Base-by-base conservation (phyloP, 2,888 invertebrate species). In the Trisateles emortualis region DNA sequence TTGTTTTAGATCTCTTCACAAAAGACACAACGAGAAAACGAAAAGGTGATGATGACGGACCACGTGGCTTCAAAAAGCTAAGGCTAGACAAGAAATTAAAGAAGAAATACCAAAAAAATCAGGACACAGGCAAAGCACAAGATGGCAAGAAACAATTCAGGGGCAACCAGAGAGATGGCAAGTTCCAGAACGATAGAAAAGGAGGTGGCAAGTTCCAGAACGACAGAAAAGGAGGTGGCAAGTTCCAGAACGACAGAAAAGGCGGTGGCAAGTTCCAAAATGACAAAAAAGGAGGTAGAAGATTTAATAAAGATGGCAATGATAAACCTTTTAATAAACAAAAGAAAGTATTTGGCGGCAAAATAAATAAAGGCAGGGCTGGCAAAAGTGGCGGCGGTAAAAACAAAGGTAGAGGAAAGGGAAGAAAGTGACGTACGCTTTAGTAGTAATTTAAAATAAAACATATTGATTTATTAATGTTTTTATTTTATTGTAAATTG, bases 21-120 rank as follows among this genome's bases (percentile, higher is more conserved):
- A 75, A 77, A 64, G 75, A 85, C 33, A 71, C 82, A 6, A 61
- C 81, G 5, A 84, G 82, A 26, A 92, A 92, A 68, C 76, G 91
- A 1, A 91, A 86, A 71, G 60, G 79, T 0, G 87, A 81, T 4
- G 88, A 86, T 32, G 84, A 84, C 42, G 77, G 81, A 30, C 78
- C 83, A 0, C 76, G 92, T 48, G 92, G 92, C 1, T 90, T 90
- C 66, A 92, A 92, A 56, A 92, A 90, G 59, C 87, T 91, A 87
- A 76, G 90, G 41, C 70, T 91, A 52, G 91, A 92, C 53, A 90
- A 86, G 51, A 92, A 89, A 65, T 51, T 86, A 0, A 77, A 87
- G 61, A 90, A 88, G 69, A 90, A 90, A 59, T 90, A 79, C 61
- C 82, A 88, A 47, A 83, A 73, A 48, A 77, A 77, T 33, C 74